phyloP scores from a whole-genome alignment of 2,797 vertebrate species.

The Micropoecilia bifurca region DNA sequence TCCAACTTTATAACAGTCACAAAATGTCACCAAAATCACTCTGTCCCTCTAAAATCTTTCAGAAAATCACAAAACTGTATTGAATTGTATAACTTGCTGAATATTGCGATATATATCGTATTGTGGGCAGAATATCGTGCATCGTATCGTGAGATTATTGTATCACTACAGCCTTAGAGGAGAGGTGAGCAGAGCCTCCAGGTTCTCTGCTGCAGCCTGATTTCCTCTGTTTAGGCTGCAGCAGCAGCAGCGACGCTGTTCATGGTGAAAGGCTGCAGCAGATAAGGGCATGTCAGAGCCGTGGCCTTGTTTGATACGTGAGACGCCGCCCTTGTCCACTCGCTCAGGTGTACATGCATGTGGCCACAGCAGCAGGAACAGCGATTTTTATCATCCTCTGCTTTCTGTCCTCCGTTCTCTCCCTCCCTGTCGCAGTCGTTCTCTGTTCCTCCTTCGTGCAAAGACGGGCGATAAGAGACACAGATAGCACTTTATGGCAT shows the following conservation, averaged over 20 bases:
- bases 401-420: slow-evolving; percentile 62
- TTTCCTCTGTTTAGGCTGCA: slow-evolving; percentile 53
- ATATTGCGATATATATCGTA: too few relatives aligned
- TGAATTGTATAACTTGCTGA: too few relatives aligned
- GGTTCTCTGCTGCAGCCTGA: slow-evolving; percentile 42
- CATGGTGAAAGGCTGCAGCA: slow-evolving; percentile 43
- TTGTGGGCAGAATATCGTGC: too few relatives aligned
- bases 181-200: neutral
- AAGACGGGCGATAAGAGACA: slow-evolving; percentile 68
- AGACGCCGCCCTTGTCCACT: slow-evolving; percentile 58
- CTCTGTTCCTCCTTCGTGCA: slow-evolving; percentile 66
- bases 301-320: slow-evolving; percentile 68
- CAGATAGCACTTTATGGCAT: slow-evolving; percentile 72
- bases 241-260: slow-evolving; percentile 36
- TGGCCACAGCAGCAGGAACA: slow-evolving; percentile 58
- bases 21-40: too few relatives aligned
- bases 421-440: slow-evolving; percentile 55
- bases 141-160: too few relatives aligned
- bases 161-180: too few relatives aligned
- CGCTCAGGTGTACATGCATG: slow-evolving; percentile 63
- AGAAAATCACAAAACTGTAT: too few relatives aligned
- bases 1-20: too few relatives aligned
- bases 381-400: slow-evolving; percentile 65
- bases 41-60: too few relatives aligned
- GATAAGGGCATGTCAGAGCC: slow-evolving; percentile 64